A percentile compares a stretch with the other conserved stretches of the same genome.
phyloP scores from a whole-genome alignment of 2,888 invertebrate genomes.

The Corbicula japonica region DNA sequence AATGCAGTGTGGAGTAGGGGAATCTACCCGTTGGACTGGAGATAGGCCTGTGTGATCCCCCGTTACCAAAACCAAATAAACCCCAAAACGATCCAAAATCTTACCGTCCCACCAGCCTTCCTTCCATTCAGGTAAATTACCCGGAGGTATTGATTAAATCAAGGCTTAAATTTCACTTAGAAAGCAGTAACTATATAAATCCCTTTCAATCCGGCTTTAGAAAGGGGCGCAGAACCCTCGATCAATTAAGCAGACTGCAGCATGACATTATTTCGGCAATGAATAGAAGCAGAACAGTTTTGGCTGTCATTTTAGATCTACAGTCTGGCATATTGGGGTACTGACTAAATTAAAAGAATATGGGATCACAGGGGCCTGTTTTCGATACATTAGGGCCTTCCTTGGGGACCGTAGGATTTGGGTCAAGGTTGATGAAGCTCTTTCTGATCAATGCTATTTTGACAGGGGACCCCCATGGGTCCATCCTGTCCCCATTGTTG shows the following conservation, averaged over 20 bases:
- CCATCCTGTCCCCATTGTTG: slow-evolving; percentile 3
- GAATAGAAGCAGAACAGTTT: too few species aligned
- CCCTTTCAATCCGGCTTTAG: slow-evolving; percentile 20
- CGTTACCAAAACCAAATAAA: background rate
- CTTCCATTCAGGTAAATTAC: slow-evolving; percentile 41
- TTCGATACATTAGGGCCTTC: slow-evolving; percentile 34
- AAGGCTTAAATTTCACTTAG: background rate
- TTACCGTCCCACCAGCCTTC: slow-evolving; percentile 33
- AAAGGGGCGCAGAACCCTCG: background rate
- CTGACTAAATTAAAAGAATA: slow-evolving; percentile 29
- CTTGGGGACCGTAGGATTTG: slow-evolving; percentile 20
- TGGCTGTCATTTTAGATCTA: too few species aligned
- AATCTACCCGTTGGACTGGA: slow-evolving; percentile 29
- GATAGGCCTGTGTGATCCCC: slow-evolving; percentile 38
- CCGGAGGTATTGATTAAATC: slow-evolving; percentile 11
- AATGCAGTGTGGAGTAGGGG: background rate
- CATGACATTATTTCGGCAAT: too few species aligned
- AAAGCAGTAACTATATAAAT: background rate
- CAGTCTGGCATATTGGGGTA: slow-evolving; percentile 29
- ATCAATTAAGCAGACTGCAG: slow-evolving; percentile 2
- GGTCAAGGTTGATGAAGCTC: slow-evolving; percentile 17
- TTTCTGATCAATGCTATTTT: background rate
- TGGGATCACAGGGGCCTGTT: slow-evolving; percentile 40
- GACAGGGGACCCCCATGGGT: background rate
- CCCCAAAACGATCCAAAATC: slow-evolving; percentile 23